Evolutionary conservation across 30 jellyfish, hydroid and myxozoan species (phyloP).

Genomic region (Aurelia aurita): DNA sequence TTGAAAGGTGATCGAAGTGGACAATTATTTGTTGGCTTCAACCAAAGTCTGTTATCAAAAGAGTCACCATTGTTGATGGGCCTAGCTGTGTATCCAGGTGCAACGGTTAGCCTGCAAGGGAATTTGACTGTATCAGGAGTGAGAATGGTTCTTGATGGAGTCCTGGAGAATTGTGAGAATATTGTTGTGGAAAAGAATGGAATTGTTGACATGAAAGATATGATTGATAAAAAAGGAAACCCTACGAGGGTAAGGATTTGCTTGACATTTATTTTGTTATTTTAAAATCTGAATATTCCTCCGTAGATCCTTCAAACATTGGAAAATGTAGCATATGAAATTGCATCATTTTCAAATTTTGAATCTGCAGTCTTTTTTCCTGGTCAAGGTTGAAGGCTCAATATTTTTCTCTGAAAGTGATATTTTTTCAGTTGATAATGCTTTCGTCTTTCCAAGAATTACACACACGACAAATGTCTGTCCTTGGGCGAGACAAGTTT

Average conservation of each 20-base stretch:
- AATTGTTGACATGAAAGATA: slow-evolving; percentile 65
- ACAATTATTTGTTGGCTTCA: slow-evolving; percentile 50
- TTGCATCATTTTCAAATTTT: too few species aligned
- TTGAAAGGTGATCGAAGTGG: slow-evolving; percentile 63
- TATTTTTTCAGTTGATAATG: too few species aligned
- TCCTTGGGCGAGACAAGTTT: too few species aligned
- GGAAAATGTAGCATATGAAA: too few species aligned
- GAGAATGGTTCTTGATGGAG: slow-evolving; percentile 71
- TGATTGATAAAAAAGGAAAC: slow-evolving; percentile 37
- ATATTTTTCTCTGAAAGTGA: too few species aligned
- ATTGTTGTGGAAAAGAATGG: slow-evolving; percentile 67
- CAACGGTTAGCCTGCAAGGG: slow-evolving; percentile 64
- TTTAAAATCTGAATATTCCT: too few species aligned
- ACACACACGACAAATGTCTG: too few species aligned
- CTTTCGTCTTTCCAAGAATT: too few species aligned
- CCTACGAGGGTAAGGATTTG: slow-evolving; percentile 55
- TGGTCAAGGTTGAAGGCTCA: too few species aligned
- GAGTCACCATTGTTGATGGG: slow-evolving; percentile 69
- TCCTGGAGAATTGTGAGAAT: slow-evolving; percentile 65
- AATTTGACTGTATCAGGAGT: slow-evolving; percentile 62
- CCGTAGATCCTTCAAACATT: too few species aligned
- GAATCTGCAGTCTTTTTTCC: too few species aligned
- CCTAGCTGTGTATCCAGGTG: slow-evolving; percentile 72
- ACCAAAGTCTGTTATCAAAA: slow-evolving; percentile 60
- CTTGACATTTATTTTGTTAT: too few species aligned